Percentiles rank a stretch among this genome's conserved stretches.
Conservation (phyloP, 2,113 vertebrate species). For the Lagopus muta region DNA sequence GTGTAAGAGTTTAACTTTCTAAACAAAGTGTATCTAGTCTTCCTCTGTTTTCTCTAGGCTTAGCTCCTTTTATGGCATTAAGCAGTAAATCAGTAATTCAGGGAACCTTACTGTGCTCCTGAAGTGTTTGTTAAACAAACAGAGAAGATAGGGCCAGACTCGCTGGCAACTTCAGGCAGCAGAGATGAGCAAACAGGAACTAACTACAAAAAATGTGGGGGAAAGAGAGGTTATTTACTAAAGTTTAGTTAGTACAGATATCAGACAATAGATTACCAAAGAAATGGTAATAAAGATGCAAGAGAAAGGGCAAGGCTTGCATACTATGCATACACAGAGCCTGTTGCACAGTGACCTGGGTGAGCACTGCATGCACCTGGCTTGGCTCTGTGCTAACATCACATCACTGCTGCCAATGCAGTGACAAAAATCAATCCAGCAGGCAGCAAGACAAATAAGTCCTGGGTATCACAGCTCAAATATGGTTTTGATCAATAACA, state of each 20-base stretch:
- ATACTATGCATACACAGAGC: not conserved
- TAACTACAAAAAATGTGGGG: not conserved
- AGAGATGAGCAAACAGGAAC: not conserved
- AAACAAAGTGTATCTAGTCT: not conserved
- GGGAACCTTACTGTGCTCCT: slow-evolving; percentile 50
- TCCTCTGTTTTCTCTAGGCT: not conserved
- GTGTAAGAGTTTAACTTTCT: not conserved
- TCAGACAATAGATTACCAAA: not conserved
- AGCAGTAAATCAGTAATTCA: slow-evolving; percentile 63
- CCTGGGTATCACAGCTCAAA: slow-evolving; percentile 51
- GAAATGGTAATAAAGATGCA: not conserved
- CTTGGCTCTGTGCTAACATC: accelerated
- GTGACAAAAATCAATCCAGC: slow-evolving; percentile 64
- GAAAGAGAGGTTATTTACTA: not conserved
- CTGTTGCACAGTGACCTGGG: not conserved
- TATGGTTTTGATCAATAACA: slow-evolving; percentile 55
- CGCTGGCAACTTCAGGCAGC: not conserved
- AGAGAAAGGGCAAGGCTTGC: not conserved
- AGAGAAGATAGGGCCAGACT: slow-evolving; percentile 66
- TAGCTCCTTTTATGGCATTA: slow-evolving; percentile 57
- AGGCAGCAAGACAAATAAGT: slow-evolving; percentile 56
- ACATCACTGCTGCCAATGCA: accelerated
- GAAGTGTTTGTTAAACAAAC: slow-evolving; percentile 68
- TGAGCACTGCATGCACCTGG: not conserved
- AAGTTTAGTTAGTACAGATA: not conserved